Base-by-base conservation (phyloP, 2,888 invertebrate species). In the Melolontha melolontha region DNA sequence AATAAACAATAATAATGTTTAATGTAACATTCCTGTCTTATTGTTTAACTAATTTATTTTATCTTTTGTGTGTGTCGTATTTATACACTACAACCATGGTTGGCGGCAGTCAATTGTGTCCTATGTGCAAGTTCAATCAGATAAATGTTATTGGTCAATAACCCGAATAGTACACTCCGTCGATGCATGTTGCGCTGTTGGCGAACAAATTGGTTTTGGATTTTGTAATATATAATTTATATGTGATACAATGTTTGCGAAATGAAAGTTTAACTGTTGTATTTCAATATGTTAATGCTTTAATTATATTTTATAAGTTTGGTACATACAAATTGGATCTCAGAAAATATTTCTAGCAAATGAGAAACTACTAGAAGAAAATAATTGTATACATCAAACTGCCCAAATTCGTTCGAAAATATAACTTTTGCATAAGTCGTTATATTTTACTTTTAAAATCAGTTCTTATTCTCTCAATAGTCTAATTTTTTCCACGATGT, bases 91-190 rank as follows among this genome's bases (percentile, higher is more conserved):
- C 8, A 34, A 34, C 34, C 34, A 10, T 17, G 54, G 39, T 54
- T 62, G 47, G 44, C 47, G 47, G 47, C 59, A 62, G 47, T 44
- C 59, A 62, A 62, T 62, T 62, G 59, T 34, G 34, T 62, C 59
- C 47, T 62, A 62, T 47, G 47, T 62, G 59, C 47, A 62, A 62
- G 59, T 62, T 62, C 64, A 65, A 54, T 54, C 64, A 65, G 64
- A 65, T 54, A 65, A 62, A 65, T 65, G 64, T 42, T 52, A 65
- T 65, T 65, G 64, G 64, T 65, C 64, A 65, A 65, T 65, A 65
- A 65, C 64, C 64, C 54, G 47, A 51, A 65, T 54, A 50, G 22
- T 51, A 65, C 59, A 47, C 59, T 62, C 59, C n/a, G 34, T 34
- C 34, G 29, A 51, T 54, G 51, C 50, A 27, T 44, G 59, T 34